Conservation (phyloP, 1,140 invertebrate species). For the Sinella curviseta region DNA sequence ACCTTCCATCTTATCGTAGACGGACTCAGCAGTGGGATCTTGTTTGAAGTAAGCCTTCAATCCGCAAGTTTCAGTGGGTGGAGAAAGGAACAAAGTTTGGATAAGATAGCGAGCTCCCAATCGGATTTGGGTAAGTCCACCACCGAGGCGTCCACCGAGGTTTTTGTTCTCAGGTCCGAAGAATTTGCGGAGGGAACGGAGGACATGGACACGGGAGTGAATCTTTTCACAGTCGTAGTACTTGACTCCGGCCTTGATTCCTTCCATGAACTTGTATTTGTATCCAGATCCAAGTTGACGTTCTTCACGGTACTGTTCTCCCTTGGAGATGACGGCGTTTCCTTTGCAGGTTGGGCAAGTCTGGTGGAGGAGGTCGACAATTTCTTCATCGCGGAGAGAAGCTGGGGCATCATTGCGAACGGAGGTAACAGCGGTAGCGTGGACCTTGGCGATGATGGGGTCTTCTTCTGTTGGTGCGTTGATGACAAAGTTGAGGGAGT, state of each 20-base stretch:
- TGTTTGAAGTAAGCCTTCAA: slow-evolving; percentile 46
- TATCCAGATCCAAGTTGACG: slow-evolving; percentile 44
- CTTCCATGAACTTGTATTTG: slow-evolving; percentile 45
- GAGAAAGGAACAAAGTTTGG: slow-evolving; percentile 46
- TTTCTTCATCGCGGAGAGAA: slow-evolving; percentile 27
- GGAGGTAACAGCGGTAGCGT: slow-evolving; percentile 41
- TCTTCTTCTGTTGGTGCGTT: slow-evolving; percentile 46
- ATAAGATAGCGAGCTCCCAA: slow-evolving; percentile 39
- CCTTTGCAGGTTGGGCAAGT: slow-evolving; percentile 40
- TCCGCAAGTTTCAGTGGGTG: slow-evolving; percentile 47
- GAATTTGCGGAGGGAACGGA: slow-evolving; percentile 42
- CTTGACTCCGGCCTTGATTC: slow-evolving; percentile 44
- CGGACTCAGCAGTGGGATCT: slow-evolving; percentile 35
- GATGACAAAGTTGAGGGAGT: slow-evolving; percentile 36
- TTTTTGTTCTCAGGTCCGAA: slow-evolving; percentile 49
- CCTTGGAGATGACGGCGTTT: slow-evolving; percentile 40
- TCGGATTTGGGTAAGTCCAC: slow-evolving; percentile 38
- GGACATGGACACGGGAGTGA: slow-evolving; percentile 43
- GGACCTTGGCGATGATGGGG: slow-evolving; percentile 41
- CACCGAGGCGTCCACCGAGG: slow-evolving; percentile 33
- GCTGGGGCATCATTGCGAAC: slow-evolving; percentile 31
- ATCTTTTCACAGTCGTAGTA: slow-evolving; percentile 48
- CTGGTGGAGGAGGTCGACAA: slow-evolving; percentile 29
- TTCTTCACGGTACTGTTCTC: slow-evolving; percentile 33
- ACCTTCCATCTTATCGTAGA: slow-evolving; percentile 47